Evolutionary conservation across 2,113 vertebrate genomes (phyloP), one percentile per base, ranked within the genome.

Genomic region (Chitala chitala): DNA sequence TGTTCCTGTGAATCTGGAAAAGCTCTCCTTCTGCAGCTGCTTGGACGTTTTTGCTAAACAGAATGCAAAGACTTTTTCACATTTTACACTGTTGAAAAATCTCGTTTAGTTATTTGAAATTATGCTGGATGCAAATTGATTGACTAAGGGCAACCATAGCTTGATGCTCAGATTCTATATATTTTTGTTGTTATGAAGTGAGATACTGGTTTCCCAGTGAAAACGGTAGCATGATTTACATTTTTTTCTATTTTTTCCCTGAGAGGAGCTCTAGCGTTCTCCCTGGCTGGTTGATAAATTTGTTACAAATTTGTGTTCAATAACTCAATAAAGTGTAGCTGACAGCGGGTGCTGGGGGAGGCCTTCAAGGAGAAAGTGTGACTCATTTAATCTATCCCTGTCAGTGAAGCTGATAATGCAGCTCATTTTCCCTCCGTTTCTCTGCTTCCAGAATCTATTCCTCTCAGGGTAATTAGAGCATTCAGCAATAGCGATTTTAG

Each of bases 301-400:
- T 82, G 85, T 85, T 86, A 87, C 86, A 88, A 86, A 89, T 86
- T 84, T 79, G 78, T 75, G 81, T 81, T 87, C 84, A 73, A 87
- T 85, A 87, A 87, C 83, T 86, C 85, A 85, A 87, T 86, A 88
- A 87, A 85, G 81, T 85, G 82, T 81, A 82, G 81, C 82, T 84
- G 84, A 85, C 84, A 82, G 84, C 81, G 77, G 79, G 81, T 82
- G 87, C 82, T 79, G 80, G 81, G 82, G 82, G 83, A 86, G 81
- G 75, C 81, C 83, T 83, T 82, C 80, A 79, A 82, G 84, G 81
- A 78, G 58, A 83, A 81, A 80, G 73, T 58, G 73, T 73, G 81
- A 85, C 84, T 79, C 68, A 48, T 82, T 78, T 85, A 88, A 88
- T 84, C 82, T 83, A 86, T 89, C 85, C 83, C 82, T 82, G 82